Evolutionary conservation across 2,113 vertebrate genomes (phyloP).

Genomic region (Apteryx owenii): DNA sequence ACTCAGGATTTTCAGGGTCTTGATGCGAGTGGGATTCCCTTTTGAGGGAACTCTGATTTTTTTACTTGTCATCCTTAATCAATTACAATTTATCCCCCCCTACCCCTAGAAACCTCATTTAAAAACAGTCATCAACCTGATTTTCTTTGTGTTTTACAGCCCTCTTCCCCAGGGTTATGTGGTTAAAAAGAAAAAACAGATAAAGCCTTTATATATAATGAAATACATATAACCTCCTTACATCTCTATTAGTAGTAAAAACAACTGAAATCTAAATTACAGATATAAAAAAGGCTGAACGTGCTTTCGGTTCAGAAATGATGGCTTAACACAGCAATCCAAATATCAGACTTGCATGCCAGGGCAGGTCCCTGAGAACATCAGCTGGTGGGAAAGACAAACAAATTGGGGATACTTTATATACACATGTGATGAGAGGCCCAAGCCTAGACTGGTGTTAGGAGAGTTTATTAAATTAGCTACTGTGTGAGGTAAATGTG

Average conservation of each 20-base stretch:
- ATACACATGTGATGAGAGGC: background rate
- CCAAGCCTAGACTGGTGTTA: background rate
- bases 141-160: background rate
- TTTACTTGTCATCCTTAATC: background rate
- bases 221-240: background rate
- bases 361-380: background rate
- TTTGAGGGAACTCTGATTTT: background rate
- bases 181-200: background rate
- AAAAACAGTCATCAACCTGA: background rate
- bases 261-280: background rate
- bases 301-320: background rate
- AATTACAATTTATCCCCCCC: background rate
- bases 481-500: background rate
- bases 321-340: background rate
- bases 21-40: background rate
- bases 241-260: background rate
- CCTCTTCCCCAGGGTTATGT: background rate
- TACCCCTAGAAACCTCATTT: background rate
- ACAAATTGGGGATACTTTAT: background rate
- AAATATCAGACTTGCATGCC: background rate
- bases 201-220: background rate
- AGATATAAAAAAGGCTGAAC: background rate
- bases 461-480: background rate
- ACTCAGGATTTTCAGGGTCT: background rate
- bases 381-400: background rate